Percentiles rank a stretch among this genome's conserved stretches.
phyloP scores from a whole-genome alignment of 2,888 invertebrate genomes.

The Pandemis cinnamomeana region DNA sequence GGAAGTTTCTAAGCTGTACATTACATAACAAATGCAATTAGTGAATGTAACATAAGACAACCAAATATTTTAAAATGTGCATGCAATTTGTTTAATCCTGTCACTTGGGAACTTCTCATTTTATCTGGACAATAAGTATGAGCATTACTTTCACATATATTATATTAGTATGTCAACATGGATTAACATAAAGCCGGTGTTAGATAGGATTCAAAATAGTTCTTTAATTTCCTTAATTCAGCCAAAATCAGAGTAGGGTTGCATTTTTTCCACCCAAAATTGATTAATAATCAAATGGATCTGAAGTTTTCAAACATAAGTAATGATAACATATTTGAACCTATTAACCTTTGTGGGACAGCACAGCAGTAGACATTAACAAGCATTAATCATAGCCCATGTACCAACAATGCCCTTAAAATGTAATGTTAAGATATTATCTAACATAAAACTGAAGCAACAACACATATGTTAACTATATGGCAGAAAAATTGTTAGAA shows the following conservation, averaged over 20 bases:
- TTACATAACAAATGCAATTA: too few species aligned
- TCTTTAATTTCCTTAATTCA: too few species aligned
- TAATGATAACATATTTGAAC: slow-evolving; percentile 7
- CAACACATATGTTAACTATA: background rate
- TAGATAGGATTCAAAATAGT: background rate
- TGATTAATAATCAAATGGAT: background rate
- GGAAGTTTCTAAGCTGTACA: too few species aligned
- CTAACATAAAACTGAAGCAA: background rate
- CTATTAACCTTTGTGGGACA: background rate
- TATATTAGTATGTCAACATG: background rate
- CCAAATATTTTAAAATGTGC: too few species aligned
- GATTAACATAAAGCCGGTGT: background rate
- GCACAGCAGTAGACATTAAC: slow-evolving; percentile 1
- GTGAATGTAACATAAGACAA: too few species aligned
- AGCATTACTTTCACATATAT: background rate
- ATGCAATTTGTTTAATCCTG: background rate
- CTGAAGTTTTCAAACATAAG: background rate
- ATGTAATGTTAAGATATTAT: background rate
- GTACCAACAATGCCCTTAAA: background rate
- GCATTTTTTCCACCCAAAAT: too few species aligned
- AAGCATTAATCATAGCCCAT: background rate
- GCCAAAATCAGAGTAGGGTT: too few species aligned
- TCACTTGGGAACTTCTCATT: background rate
- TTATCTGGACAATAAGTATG: background rate
- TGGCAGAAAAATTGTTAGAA: background rate